Percentiles rank a stretch among this genome's conserved stretches.
Conservation (phyloP, 2,113 vertebrate genomes). For the Corythoichthys intestinalis region DNA sequence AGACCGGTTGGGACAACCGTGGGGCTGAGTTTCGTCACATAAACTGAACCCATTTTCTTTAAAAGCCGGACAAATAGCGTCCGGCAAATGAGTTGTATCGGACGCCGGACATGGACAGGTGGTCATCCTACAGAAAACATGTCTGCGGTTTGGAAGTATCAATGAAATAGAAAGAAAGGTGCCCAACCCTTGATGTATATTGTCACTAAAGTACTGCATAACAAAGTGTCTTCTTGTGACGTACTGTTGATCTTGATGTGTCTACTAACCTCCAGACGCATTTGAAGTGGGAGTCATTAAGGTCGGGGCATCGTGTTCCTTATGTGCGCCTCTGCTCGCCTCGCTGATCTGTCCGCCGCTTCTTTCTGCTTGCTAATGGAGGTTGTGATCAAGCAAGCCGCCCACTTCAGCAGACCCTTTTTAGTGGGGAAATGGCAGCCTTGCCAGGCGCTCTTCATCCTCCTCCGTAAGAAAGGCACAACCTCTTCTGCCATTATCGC, state of each 20-base stretch:
- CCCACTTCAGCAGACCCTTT: slow-evolving; percentile 52
- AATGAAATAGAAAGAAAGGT: background rate
- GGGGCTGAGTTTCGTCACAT: no score
- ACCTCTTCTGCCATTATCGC: slow-evolving; percentile 36
- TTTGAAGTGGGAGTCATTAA: slow-evolving; percentile 22
- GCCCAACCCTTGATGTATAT: background rate
- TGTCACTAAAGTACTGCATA: background rate
- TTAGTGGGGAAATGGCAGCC: slow-evolving; percentile 59
- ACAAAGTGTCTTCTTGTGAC: background rate
- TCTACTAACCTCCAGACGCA: background rate
- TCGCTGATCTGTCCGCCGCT: slow-evolving; percentile 22
- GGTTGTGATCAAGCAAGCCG: slow-evolving; percentile 35
- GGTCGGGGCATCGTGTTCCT: slow-evolving; percentile 11
- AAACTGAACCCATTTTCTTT: no score
- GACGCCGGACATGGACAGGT: no score
- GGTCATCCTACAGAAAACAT: no score
- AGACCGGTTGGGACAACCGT: no score
- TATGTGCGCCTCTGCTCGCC: slow-evolving; percentile 3
- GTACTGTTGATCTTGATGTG: slow-evolving; percentile 2
- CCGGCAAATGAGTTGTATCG: no score
- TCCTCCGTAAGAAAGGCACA: slow-evolving; percentile 28
- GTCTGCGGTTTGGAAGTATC: no score
- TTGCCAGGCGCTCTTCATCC: slow-evolving; percentile 45
- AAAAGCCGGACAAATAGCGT: no score
- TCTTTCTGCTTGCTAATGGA: slow-evolving; percentile 55